These are phyloP conservation scores for Abscondita cerata DNA, from an alignment of 2,888 invertebrate species.

Conservation along the genomic window DNA sequence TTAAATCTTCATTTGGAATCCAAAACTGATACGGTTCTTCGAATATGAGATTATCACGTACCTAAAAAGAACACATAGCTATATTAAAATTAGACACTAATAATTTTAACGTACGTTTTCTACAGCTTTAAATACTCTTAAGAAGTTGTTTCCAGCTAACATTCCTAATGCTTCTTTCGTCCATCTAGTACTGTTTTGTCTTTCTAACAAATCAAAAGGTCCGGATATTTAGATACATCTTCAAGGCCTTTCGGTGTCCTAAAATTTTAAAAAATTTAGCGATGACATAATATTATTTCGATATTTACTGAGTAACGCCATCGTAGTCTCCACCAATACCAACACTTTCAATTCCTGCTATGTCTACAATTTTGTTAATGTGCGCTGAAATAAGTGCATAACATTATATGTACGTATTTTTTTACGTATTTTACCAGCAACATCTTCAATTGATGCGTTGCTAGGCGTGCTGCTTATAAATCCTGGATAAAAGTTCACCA, in stretches of 20 bases:
- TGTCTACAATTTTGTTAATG: slow-evolving; percentile 58
- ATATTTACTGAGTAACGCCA: slow-evolving; percentile 13
- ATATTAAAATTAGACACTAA: too few relatives aligned
- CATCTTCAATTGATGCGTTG: slow-evolving; percentile 66
- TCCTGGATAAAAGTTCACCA: slow-evolving; percentile 75
- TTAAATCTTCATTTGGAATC: slow-evolving; percentile 35
- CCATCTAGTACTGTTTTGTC: slow-evolving; percentile 51
- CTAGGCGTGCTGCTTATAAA: slow-evolving; percentile 61
- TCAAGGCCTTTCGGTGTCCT: slow-evolving; percentile 72
- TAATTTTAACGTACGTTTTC: slow-evolving; percentile 51
- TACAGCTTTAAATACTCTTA: slow-evolving; percentile 57
- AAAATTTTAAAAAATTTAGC: slow-evolving; percentile 28
- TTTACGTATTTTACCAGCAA: slow-evolving; percentile 64
- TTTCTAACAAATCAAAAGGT: slow-evolving; percentile 61
- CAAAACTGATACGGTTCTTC: slow-evolving; percentile 36
- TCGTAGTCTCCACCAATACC: slow-evolving; percentile 62
- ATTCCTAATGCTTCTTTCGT: slow-evolving; percentile 57
- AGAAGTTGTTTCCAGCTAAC: slow-evolving; percentile 60
- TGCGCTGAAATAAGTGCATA: slow-evolving; percentile 13
- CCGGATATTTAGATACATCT: slow-evolving; percentile 74
- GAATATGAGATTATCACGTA: slow-evolving; percentile 26
- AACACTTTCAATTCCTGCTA: slow-evolving; percentile 60
- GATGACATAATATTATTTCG: not conserved
- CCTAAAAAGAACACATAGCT: slow-evolving; percentile 21
- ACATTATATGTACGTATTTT: not conserved